phyloP scores from a whole-genome alignment of 2,113 vertebrate species.

The Suricata suricatta region DNA sequence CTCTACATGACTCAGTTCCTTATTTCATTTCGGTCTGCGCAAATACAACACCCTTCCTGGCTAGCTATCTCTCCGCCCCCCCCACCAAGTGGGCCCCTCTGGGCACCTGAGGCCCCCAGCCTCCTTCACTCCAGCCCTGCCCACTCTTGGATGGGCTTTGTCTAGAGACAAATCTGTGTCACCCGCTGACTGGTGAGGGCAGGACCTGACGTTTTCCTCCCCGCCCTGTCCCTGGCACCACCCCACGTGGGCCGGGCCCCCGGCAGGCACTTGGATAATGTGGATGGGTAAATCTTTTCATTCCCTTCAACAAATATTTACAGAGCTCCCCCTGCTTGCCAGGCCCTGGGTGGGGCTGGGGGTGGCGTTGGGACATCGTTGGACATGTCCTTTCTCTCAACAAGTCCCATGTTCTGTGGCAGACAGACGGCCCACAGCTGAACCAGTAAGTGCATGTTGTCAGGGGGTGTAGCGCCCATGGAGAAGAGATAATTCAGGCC shows the following conservation, averaged over 20 bases:
- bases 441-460: not conserved
- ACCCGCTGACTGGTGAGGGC: not conserved
- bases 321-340: not conserved
- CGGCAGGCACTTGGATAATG: not conserved
- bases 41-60: not conserved
- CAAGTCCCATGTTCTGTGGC: not conserved
- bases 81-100: not conserved
- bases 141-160: not conserved
- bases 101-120: not conserved
- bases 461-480: not conserved
- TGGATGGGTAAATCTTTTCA: not conserved
- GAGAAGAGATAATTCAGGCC: not conserved
- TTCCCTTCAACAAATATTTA: not conserved
- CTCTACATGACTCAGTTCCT: not conserved
- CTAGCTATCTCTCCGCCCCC: not conserved
- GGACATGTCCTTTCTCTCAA: not conserved
- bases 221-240: not conserved
- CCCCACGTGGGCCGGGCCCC: not conserved
- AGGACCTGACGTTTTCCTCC: not conserved
- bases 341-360: not conserved
- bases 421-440: not conserved
- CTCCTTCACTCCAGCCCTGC: not conserved
- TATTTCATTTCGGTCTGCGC: not conserved
- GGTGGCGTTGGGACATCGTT: not conserved
- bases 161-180: not conserved